Evolutionary conservation across 2,113 vertebrate genomes (phyloP).

Genomic region (Cyprinus carpio): DNA sequence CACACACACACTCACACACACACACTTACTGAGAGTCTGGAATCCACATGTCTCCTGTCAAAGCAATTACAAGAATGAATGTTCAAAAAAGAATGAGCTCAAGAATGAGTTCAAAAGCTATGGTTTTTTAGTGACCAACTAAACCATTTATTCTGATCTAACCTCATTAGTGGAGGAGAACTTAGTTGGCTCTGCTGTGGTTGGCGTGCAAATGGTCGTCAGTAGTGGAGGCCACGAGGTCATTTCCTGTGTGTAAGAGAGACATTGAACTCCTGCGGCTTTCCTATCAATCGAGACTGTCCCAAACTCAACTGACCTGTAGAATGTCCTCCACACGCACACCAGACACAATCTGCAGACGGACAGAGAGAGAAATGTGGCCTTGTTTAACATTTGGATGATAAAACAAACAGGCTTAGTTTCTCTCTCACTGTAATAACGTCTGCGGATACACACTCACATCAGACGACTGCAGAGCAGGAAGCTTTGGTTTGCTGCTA

Average conservation of each 20-base stretch:
- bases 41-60: constrained; percentile 77
- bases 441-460: no score
- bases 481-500: constrained; percentile 74
- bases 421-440: not conserved
- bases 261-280: not conserved
- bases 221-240: constrained; percentile 91
- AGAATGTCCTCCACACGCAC: constrained; percentile 91
- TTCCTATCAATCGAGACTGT: not conserved
- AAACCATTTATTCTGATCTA: constrained; percentile 41
- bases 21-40: constrained; percentile 84
- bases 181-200: constrained; percentile 78
- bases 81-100: not conserved
- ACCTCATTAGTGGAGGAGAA: constrained; percentile 84
- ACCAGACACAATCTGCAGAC: constrained; percentile 75
- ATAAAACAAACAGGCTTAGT: not conserved
- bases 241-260: constrained; percentile 89
- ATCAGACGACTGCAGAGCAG: constrained; percentile 78
- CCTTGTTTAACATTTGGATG: not conserved
- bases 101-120: constrained; percentile 21
- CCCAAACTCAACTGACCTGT: constrained; percentile 76
- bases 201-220: constrained; percentile 84
- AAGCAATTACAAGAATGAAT: constrained; percentile 20
- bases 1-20: not conserved
- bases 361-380: not conserved
- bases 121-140: not conserved